These are phyloP conservation scores for Macaria liturata DNA, from an alignment of 2,888 invertebrate species.

Conservation along the genomic window DNA sequence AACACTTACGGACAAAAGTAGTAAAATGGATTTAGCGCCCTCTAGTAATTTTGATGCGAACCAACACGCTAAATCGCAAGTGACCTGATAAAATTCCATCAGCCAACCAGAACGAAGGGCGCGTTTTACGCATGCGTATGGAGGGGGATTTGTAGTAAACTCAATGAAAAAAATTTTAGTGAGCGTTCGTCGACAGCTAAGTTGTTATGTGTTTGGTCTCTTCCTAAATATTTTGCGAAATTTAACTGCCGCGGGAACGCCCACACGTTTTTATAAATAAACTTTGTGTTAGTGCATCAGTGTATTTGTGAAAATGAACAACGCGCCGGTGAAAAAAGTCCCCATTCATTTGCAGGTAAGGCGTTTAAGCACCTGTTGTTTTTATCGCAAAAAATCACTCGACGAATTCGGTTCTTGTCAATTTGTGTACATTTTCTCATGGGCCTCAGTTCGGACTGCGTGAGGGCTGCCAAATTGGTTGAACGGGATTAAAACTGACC, in stretches of 20 bases:
- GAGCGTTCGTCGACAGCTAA: constrained; percentile 54
- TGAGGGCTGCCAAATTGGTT: constrained; percentile 28
- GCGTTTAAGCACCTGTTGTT: constrained; percentile 61
- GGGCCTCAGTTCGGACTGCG: background rate
- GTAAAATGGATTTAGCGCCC: constrained; percentile 26
- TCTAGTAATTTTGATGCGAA: constrained; percentile 31
- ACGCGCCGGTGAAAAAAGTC: constrained; percentile 95
- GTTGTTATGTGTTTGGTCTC: constrained; percentile 32
- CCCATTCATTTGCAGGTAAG: constrained; percentile 96
- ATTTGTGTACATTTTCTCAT: background rate
- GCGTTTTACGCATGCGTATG: constrained; percentile 71
- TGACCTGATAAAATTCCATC: constrained; percentile 28
- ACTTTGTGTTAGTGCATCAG: constrained; percentile 65
- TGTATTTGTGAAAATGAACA: constrained; percentile 80
- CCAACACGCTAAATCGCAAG: constrained; percentile 27
- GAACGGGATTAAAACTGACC: constrained; percentile 35
- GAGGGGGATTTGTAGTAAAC: constrained; percentile 64
- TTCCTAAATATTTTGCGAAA: constrained; percentile 45
- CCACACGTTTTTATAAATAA: constrained; percentile 70
- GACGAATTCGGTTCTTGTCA: constrained; percentile 7
- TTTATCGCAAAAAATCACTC: constrained; percentile 43
- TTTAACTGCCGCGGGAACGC: constrained; percentile 54
- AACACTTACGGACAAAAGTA: no score
- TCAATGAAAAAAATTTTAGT: constrained; percentile 58
- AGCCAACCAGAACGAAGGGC: constrained; percentile 54